Evolutionary conservation across 1,140 invertebrate species (phyloP).

Genomic region (Brachionus angularis): DNA sequence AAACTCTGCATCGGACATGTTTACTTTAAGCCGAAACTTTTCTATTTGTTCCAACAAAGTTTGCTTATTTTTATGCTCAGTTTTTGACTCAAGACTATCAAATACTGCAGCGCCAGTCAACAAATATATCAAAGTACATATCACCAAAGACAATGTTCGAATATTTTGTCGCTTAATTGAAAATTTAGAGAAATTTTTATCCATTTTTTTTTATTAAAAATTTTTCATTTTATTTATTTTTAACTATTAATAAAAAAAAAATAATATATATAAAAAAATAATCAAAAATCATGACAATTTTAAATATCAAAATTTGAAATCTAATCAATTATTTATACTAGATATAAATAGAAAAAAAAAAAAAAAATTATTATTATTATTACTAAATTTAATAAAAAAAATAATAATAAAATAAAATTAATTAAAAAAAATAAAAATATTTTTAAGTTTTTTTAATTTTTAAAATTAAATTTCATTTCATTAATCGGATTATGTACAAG

Average conservation of each 20-base stretch:
- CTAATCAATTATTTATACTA: no score
- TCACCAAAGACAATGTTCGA: constrained; percentile 21
- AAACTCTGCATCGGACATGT: constrained; percentile 26
- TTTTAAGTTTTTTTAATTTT: no score
- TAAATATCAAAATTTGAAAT: no score
- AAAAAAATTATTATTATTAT: no score
- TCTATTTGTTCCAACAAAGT: not conserved
- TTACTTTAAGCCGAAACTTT: not conserved
- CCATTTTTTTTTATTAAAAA: constrained; percentile 3
- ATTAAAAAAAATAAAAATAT: no score
- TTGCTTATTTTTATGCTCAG: not conserved
- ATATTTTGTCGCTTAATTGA: constrained; percentile 38
- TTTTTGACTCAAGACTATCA: constrained; percentile 6
- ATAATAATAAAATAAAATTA: no score
- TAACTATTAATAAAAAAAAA: not conserved
- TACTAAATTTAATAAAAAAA: no score
- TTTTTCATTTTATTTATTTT: not conserved
- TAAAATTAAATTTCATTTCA: no score
- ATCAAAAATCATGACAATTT: no score
- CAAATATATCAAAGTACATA: constrained; percentile 38
- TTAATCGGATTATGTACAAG: no score
- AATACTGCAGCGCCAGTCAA: constrained; percentile 39
- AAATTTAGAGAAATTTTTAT: constrained; percentile 18
- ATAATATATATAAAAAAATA: no score
- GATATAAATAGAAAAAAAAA: no score